phyloP scores from a whole-genome alignment of 2,797 vertebrate species.

The Smutsia temminckii region DNA sequence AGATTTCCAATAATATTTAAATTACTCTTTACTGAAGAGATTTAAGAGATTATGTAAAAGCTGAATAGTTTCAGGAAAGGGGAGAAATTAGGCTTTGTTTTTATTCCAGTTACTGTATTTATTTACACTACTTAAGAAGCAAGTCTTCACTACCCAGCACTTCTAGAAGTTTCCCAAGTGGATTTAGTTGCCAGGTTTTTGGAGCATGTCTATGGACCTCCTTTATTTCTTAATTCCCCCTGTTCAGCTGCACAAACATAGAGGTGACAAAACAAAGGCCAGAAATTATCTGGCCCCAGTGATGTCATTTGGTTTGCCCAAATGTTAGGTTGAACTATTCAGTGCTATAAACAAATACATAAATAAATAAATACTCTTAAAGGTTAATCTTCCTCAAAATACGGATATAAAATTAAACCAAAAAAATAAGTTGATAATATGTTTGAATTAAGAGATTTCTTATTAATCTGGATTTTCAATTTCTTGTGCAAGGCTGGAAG shows the following conservation, averaged over 20 bases:
- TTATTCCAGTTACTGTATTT: neutral
- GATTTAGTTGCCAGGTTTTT: neutral
- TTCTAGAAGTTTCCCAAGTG: neutral
- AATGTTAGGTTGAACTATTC: neutral
- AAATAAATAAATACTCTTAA: neutral
- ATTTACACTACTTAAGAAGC: neutral
- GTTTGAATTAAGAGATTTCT: neutral
- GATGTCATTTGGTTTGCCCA: neutral
- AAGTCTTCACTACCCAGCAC: neutral
- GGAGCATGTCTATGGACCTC: neutral
- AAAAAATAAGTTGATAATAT: neutral
- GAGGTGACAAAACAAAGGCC: neutral
- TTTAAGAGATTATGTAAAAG: neutral
- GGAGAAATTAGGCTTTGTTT: neutral
- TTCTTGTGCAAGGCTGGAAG: neutral
- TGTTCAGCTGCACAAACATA: neutral
- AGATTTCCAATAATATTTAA: neutral
- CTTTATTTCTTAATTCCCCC: neutral
- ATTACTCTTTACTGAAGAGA: neutral
- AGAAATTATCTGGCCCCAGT: neutral
- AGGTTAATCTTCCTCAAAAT: neutral
- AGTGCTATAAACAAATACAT: neutral
- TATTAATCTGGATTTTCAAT: neutral
- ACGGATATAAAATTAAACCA: neutral
- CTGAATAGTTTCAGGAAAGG: neutral